These are phyloP conservation scores for Acropternis orthonyx DNA, from an alignment of 2,797 vertebrate species.

Conservation along the genomic window DNA sequence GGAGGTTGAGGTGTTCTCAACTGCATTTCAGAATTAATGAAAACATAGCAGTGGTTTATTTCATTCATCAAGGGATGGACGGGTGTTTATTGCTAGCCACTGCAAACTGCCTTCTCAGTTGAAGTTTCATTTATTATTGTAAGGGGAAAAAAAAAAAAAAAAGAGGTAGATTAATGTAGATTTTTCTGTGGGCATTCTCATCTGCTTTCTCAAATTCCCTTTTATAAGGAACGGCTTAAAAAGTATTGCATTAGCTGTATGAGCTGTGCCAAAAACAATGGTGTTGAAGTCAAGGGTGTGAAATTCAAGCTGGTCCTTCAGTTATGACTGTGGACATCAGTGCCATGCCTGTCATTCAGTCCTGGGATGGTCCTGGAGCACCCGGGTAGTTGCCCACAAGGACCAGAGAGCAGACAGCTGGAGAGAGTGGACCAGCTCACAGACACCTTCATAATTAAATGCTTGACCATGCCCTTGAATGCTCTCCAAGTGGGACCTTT, in stretches of 20 bases:
- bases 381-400: accelerated
- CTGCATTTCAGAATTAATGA: not conserved
- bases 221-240: not conserved
- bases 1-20: not conserved
- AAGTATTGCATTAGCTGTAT: not conserved
- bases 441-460: not conserved
- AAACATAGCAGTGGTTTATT: not conserved
- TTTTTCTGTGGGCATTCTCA: not conserved
- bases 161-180: not conserved
- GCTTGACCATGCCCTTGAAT: not conserved
- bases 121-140: not conserved
- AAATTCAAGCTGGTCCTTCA: not conserved
- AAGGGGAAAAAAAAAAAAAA: not conserved
- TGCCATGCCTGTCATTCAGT: accelerated
- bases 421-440: not conserved
- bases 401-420: no score
- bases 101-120: not conserved
- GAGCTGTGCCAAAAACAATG: not conserved
- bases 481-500: not conserved
- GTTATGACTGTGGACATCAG: not conserved
- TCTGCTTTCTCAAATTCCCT: not conserved
- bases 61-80: not conserved
- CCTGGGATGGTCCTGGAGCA: accelerated
- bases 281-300: not conserved
- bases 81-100: not conserved